phyloP scores from a whole-genome alignment of 2,113 vertebrate species.

The Clarias gariepinus region DNA sequence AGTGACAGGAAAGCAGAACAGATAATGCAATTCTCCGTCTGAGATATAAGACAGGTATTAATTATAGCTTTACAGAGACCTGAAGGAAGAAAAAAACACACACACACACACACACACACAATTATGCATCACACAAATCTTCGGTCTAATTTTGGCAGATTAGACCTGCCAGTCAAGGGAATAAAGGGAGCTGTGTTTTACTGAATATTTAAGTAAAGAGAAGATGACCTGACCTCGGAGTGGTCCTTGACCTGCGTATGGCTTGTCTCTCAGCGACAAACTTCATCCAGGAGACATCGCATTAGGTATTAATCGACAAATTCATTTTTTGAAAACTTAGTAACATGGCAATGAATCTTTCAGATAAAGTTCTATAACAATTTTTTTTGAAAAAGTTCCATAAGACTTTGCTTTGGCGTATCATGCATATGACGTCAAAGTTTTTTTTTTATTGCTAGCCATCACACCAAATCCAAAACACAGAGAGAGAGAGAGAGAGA shows the following conservation, averaged over 20 bases:
- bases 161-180: neutral
- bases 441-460: constrained; percentile 1
- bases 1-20: constrained; percentile 14
- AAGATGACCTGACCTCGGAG: neutral
- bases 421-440: neutral
- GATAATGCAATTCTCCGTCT: neutral
- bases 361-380: neutral
- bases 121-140: neutral
- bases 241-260: neutral
- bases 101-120: too few relatives aligned
- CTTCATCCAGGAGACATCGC: neutral
- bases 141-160: neutral
- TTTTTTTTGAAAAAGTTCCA: neutral
- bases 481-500: neutral
- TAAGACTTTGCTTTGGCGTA: too few relatives aligned
- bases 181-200: neutral
- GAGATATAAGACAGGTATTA: constrained; percentile 26
- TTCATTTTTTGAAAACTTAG: neutral
- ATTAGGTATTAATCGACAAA: neutral
- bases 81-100: neutral
- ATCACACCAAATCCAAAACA: constrained; percentile 19
- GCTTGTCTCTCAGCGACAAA: neutral
- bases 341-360: neutral
- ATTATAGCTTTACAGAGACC: constrained; percentile 17
- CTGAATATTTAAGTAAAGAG: neutral